Evolutionary conservation across 2,888 invertebrate species (phyloP), one percentile per base, ranked within the genome.

Genomic region (Drosophila niveifrons): DNA sequence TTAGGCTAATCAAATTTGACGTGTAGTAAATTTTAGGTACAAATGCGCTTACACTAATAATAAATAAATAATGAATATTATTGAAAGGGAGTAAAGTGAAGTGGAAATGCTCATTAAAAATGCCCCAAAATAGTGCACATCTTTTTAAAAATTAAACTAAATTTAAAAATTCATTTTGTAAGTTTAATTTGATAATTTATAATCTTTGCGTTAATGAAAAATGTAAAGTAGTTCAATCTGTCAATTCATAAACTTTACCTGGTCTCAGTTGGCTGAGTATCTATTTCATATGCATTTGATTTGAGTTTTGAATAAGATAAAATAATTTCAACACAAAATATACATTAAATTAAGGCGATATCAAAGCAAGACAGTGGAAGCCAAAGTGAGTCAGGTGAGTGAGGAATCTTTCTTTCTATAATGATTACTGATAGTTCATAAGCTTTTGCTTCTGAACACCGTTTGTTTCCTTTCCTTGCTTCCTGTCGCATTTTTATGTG

Each of bases 401-500:
- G 56, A 11, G n/a, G 10, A 44, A 52, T 13, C 23, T 28, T 13
- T 41, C 23, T 9, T 3, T 23, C 6, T 28, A 41, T 43, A 43
- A 55, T 31, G 31, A 31, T 31, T 56, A 44, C 44, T 39, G 36
- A 36, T 57, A 15, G 15, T 28, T 23, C 13, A 23, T 47, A 15
- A 47, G 15, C 15, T 39, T n/a, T 11, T 57, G 28, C 28, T 23
- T 34, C 23, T 18, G 18, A 8, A 28, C 23, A 15, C 6, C 9
- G 15, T 18, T 31, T 31, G 1, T 17, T 9, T 3, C 31, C 17
- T 6, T 34, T 13, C 3, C 8, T 13, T n/a, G 3, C n/a, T 44
- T 29, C 13, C 11, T n/a, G 4, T 31, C 11, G 43, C 9, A 11
- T 29, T 47, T 75, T 76, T 70, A 76, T 70, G 71, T 56, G 15